A percentile compares a stretch with the other conserved stretches of the same genome.
These are phyloP conservation scores for Cerceris rybyensis DNA, from an alignment of 2,888 invertebrate genomes.

Conservation along the genomic window DNA sequence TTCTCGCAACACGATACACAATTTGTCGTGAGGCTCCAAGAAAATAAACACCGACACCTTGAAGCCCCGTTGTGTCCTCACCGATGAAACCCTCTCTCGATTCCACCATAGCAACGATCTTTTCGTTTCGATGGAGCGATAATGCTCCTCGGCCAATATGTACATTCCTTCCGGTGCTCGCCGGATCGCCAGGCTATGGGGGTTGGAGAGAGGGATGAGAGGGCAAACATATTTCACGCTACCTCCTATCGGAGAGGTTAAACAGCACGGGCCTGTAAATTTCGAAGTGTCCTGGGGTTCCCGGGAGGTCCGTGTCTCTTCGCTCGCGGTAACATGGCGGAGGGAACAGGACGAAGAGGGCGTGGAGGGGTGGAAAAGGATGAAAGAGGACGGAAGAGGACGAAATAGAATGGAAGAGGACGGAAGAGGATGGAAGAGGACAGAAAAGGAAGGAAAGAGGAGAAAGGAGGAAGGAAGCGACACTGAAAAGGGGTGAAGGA, in stretches of 20 bases:
- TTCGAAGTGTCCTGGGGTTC: conserved; percentile 50
- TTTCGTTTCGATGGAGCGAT: conserved; percentile 68
- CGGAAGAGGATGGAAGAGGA: too few species aligned
- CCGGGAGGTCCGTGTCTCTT: conserved; percentile 12
- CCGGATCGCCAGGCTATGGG: neutral
- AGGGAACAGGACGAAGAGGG: neutral
- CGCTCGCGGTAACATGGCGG: neutral
- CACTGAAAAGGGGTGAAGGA: conserved; percentile 52
- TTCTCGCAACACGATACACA: too few species aligned
- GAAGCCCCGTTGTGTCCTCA: too few species aligned
- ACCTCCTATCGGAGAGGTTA: conserved; percentile 43
- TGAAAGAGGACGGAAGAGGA: neutral
- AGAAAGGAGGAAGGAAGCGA: conserved; percentile 36
- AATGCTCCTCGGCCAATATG: conserved; percentile 71
- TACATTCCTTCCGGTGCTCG: conserved; percentile 43
- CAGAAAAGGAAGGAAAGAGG: neutral
- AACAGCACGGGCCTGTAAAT: conserved; percentile 53
- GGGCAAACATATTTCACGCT: conserved; percentile 39
- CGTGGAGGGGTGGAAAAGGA: neutral
- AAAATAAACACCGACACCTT: too few species aligned
- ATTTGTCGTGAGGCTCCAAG: too few species aligned
- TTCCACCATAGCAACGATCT: conserved; percentile 21
- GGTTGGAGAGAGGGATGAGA: neutral
- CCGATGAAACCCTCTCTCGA: neutral
- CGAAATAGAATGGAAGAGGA: neutral